Evolutionary conservation across 2,113 vertebrate species (phyloP).

Genomic region (Anoura caudifer): DNA sequence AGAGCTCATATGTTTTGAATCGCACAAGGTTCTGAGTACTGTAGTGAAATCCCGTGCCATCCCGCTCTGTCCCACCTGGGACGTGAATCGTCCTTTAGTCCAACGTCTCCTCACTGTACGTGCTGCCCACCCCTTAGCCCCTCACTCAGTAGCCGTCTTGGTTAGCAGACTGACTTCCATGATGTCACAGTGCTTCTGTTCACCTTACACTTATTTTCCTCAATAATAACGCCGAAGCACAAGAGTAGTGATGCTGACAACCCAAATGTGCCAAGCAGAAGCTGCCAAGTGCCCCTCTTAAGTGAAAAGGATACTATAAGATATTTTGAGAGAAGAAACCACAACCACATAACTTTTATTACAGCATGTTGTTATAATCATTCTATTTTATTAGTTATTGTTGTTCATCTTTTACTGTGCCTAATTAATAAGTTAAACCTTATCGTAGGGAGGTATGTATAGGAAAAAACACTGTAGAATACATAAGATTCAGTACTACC

Average conservation of each 20-base stretch:
- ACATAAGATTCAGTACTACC: not conserved
- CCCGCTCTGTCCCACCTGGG: not conserved
- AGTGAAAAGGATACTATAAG: not conserved
- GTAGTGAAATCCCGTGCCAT: too few relatives aligned
- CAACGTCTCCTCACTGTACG: not conserved
- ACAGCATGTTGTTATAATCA: not conserved
- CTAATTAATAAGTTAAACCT: not conserved
- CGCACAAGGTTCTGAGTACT: not conserved
- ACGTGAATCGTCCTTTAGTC: not conserved
- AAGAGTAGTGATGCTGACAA: not conserved
- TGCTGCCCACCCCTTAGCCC: not conserved
- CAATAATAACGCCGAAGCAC: too few relatives aligned
- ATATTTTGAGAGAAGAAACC: not conserved
- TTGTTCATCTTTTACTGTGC: not conserved
- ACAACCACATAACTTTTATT: too few relatives aligned
- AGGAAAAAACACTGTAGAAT: not conserved
- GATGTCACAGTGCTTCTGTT: not conserved
- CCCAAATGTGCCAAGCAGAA: too few relatives aligned
- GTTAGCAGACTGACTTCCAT: not conserved
- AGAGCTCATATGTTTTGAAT: not conserved
- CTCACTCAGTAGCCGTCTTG: not conserved
- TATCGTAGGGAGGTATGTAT: not conserved
- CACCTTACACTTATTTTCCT: too few relatives aligned
- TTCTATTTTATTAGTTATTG: not conserved
- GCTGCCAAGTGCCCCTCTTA: not conserved